phyloP scores from a whole-genome alignment of 2,113 vertebrate genomes.

The Leptobrachium ailaonicum region DNA sequence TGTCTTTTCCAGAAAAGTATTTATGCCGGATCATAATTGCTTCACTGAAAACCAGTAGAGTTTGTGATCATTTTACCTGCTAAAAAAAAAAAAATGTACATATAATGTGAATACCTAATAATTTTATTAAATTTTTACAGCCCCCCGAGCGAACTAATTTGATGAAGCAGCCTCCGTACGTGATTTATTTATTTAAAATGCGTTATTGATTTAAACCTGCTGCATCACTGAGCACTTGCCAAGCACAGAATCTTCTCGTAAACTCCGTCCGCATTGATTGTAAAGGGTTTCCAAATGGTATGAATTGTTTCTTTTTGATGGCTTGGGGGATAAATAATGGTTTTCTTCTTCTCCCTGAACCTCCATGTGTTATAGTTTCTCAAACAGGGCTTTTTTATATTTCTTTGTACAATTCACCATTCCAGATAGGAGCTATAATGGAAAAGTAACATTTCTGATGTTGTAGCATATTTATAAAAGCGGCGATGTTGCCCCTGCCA shows the following conservation, averaged over 20 bases:
- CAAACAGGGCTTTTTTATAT: too few species aligned
- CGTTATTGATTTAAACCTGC: constrained; percentile 1
- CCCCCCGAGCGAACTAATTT: neutral
- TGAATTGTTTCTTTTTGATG: neutral
- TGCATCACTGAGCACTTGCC: neutral
- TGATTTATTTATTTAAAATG: constrained; percentile 35
- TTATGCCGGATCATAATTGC: neutral
- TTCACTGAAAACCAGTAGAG: neutral
- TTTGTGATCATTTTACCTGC: constrained; percentile 2
- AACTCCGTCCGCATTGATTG: constrained; percentile 11
- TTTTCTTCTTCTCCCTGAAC: too few species aligned
- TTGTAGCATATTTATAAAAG: too few species aligned
- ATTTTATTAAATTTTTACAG: constrained; percentile 25
- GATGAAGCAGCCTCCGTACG: neutral
- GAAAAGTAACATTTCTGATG: too few species aligned
- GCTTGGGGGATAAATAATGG: too few species aligned
- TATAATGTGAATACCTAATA: constrained; percentile 24
- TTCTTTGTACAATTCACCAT: too few species aligned
- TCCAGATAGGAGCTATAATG: too few species aligned
- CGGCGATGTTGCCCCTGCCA: too few species aligned
- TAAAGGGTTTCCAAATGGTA: neutral
- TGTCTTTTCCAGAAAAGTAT: neutral
- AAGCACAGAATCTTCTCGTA: constrained; percentile 1
- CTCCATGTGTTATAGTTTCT: too few species aligned
- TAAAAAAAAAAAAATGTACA: constrained; percentile 7